Evolutionary conservation across 2,113 vertebrate genomes (phyloP).

Genomic region (Geothlypis trichas): DNA sequence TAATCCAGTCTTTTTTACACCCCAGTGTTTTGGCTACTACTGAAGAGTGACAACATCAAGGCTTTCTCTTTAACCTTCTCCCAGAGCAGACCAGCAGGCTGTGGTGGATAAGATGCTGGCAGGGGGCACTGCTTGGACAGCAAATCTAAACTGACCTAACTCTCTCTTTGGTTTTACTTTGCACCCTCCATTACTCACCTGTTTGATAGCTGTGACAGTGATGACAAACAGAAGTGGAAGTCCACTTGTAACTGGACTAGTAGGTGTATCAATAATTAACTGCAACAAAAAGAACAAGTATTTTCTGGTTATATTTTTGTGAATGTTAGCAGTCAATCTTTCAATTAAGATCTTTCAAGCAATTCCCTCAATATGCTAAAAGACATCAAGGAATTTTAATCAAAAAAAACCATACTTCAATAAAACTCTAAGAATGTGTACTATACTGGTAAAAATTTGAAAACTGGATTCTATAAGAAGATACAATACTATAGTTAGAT

Average conservation of each 20-base stretch:
- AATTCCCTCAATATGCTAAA: neutral
- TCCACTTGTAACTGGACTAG: slow-evolving; percentile 95
- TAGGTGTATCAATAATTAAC: slow-evolving; percentile 98
- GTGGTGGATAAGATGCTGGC: neutral
- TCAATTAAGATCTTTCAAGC: neutral
- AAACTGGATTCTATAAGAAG: neutral
- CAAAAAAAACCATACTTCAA: neutral
- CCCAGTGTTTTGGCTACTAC: neutral
- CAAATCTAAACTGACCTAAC: neutral
- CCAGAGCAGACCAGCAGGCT: neutral
- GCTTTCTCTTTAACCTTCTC: neutral
- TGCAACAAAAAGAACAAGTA: slow-evolving; percentile 57
- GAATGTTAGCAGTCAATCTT: neutral
- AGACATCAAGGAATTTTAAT: neutral
- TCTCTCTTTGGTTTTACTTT: neutral
- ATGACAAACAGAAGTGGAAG: slow-evolving; percentile 98
- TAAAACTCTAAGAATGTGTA: neutral
- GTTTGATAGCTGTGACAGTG: slow-evolving; percentile 96
- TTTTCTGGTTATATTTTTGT: neutral
- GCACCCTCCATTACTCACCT: slow-evolving; percentile 74
- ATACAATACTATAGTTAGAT: neutral
- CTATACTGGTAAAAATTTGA: neutral
- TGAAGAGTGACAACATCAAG: neutral
- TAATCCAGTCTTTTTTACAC: neutral
- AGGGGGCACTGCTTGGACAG: neutral